A percentile compares a stretch with the other conserved stretches of the same genome.
These are phyloP conservation scores for Drosophila helvetica DNA, from an alignment of 2,888 invertebrate genomes.

Conservation along the genomic window DNA sequence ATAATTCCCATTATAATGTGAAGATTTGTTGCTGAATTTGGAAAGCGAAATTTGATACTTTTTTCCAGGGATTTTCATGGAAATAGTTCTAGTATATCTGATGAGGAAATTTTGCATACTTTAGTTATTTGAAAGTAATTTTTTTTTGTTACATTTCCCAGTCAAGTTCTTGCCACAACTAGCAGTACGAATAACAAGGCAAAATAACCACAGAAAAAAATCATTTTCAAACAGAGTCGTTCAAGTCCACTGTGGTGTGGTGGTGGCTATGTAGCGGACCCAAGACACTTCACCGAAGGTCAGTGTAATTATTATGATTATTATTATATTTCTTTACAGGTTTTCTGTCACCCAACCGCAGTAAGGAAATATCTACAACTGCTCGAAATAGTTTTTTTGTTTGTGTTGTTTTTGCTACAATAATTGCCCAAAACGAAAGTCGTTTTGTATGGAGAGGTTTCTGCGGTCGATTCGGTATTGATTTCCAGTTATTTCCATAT, in stretches of 20 bases:
- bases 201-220: constrained; percentile 53
- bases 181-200: neutral
- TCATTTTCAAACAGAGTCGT: constrained; percentile 52
- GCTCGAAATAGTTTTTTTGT: constrained; percentile 17
- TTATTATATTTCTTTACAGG: constrained; percentile 27
- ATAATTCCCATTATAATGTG: no score
- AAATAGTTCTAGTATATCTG: neutral
- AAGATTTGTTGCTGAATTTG: no score
- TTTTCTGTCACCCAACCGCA: constrained; percentile 33
- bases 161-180: neutral
- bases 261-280: constrained; percentile 29
- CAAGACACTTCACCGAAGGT: constrained; percentile 46
- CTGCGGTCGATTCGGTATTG: constrained; percentile 40
- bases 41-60: no score
- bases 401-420: constrained; percentile 21
- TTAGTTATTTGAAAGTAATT: neutral
- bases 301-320: constrained; percentile 45
- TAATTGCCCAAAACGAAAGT: constrained; percentile 57
- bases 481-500: constrained; percentile 44
- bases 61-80: neutral
- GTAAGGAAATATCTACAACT: constrained; percentile 29
- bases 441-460: constrained; percentile 40
- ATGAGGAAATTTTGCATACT: neutral
- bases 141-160: neutral
- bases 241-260: constrained; percentile 53